Evolutionary conservation across 2,888 invertebrate species (phyloP), one percentile per base, ranked within the genome.

Genomic region (Drosophila anomelani): DNA sequence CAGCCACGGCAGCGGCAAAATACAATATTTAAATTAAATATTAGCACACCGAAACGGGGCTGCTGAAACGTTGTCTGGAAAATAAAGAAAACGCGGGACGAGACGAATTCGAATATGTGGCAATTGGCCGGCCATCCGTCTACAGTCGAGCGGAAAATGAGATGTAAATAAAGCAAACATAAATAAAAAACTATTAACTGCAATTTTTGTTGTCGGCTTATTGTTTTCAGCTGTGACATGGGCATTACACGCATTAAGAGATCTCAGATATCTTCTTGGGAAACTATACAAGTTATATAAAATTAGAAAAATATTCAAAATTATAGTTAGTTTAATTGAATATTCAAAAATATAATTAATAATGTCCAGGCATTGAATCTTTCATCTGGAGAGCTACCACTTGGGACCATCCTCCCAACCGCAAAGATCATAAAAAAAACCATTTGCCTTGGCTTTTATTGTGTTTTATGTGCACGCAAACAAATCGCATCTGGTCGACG

Each of bases 21-120:
- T 55, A 74, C 80, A 88, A 85, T 88, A 85, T 88, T 88, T 88
- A 83, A 85, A 78, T 84, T 88, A 85, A 88, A 86, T 85, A 85
- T 86, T 88, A 77, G 81, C 88, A 88, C 88, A 84, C 78, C 78
- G 44, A 51, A 57, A 53, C 57, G 20, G 32, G 34, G 66, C 55
- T 34, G 66, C 55, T 47, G 32, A 23, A 57, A 57, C 57, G 32
- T 29, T n/a, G 60, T 23, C 58, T 61, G 58, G 62, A 66, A 77
- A 68, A 76, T 62, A 57, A 64, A 70, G 61, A 77, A 79, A 79
- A 75, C 49, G 54, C 20, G 49, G 56, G 62, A 53, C 39, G 49
- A 59, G 62, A 53, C 39, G 26, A 58, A 64, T 54, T 61, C 43
- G 26, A 55, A 64, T 53, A 61, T 84, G 85, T 79, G 70, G 85